Conservation (phyloP, 2,113 vertebrate genomes). For the Chaetops frenatus region DNA sequence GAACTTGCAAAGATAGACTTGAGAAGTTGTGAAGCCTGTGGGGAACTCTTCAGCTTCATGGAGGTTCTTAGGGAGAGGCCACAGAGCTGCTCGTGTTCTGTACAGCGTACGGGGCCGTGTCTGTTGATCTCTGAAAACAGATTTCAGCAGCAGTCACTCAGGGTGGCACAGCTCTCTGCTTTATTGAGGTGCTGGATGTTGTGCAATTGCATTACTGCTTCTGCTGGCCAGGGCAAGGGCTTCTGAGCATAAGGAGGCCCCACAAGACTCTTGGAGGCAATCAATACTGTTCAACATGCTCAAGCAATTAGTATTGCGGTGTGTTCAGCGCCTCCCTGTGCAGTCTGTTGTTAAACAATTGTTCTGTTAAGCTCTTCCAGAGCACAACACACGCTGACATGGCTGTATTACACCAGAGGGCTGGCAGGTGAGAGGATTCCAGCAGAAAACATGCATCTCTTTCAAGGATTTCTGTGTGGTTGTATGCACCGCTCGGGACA, state of each 20-base stretch:
- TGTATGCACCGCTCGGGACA: neutral
- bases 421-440: fast-evolving
- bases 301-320: neutral
- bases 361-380: neutral
- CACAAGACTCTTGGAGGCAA: neutral
- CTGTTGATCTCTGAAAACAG: fast-evolving
- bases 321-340: neutral
- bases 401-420: neutral
- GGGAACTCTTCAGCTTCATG: neutral
- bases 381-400: neutral
- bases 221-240: neutral
- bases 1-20: neutral
- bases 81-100: neutral
- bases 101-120: fast-evolving
- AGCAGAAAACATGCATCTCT: neutral
- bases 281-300: neutral
- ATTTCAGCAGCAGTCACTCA: neutral
- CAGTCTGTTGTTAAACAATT: neutral
- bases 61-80: neutral
- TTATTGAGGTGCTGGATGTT: neutral
- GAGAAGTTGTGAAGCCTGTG: neutral
- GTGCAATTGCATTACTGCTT: neutral
- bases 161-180: neutral
- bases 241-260: neutral
- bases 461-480: neutral